Conservation (phyloP, 2,888 invertebrate genomes). For the Cephus nigrinus region DNA sequence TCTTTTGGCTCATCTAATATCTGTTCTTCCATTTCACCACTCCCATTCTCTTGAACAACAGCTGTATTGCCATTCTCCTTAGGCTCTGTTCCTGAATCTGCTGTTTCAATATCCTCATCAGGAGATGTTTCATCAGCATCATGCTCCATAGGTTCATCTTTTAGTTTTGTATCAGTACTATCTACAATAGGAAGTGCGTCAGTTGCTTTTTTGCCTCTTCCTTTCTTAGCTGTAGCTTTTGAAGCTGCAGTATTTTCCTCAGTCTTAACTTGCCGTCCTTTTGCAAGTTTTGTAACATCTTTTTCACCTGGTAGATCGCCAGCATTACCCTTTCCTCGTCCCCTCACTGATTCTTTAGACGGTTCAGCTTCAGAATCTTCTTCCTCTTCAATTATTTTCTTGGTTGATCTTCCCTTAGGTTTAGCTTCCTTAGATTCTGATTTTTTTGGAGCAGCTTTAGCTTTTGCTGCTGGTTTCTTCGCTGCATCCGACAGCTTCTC, state of each 20-base stretch:
- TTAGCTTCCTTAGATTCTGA: slow-evolving; percentile 17
- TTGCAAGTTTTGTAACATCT: slow-evolving; percentile 8
- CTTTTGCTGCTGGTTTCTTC: slow-evolving; percentile 22
- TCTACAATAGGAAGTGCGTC: not conserved
- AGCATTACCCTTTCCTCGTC: slow-evolving; percentile 8
- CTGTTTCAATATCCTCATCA: slow-evolving; percentile 1
- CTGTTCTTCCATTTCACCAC: slow-evolving; percentile 17
- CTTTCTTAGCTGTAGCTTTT: slow-evolving; percentile 4
- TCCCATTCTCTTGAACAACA: slow-evolving; percentile 11
- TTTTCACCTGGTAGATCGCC: slow-evolving; percentile 6
- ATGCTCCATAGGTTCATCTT: not conserved
- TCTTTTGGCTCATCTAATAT: slow-evolving; percentile 7
- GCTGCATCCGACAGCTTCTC: slow-evolving; percentile 1
- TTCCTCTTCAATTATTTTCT: slow-evolving; percentile 14
- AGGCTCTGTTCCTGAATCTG: slow-evolving; percentile 9
- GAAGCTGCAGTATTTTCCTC: slow-evolving; percentile 1
- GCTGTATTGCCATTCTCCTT: slow-evolving; percentile 14
- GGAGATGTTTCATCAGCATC: not conserved
- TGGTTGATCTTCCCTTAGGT: slow-evolving; percentile 21
- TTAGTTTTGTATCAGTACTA: not conserved
- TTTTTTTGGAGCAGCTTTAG: slow-evolving; percentile 9
- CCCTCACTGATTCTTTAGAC: not conserved
- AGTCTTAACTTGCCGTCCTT: slow-evolving; percentile 16
- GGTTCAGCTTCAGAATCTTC: slow-evolving; percentile 9
- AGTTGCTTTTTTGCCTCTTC: slow-evolving; percentile 4